phyloP scores from a whole-genome alignment of 2,113 vertebrate species.

The Puffinus mauretanicus region DNA sequence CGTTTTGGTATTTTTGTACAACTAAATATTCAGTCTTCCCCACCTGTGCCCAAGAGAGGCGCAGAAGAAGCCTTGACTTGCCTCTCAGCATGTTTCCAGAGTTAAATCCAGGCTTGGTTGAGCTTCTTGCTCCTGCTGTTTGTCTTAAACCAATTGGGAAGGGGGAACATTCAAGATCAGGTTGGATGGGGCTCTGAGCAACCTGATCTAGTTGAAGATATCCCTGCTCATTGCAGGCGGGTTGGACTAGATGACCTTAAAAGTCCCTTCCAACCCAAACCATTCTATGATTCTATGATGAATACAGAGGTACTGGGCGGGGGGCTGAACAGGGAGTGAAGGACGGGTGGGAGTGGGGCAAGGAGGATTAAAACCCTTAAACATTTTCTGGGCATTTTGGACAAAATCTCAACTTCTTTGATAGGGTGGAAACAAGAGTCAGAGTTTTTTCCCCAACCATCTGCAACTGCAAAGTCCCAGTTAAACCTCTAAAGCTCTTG shows the following conservation, averaged over 20 bases:
- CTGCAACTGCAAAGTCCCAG: not conserved
- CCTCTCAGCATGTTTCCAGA: not conserved
- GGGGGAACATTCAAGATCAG: not conserved
- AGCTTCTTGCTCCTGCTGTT: not conserved
- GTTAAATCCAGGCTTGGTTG: not conserved
- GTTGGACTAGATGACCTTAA: not conserved
- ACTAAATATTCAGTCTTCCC: not conserved
- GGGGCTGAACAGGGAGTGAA: not conserved
- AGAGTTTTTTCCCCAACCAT: not conserved
- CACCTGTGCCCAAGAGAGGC: not conserved
- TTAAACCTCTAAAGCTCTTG: not conserved
- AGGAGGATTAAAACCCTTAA: not conserved
- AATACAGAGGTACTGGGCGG: not conserved
- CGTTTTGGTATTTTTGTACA: not conserved
- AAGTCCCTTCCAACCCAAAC: not conserved
- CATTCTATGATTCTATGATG: not conserved
- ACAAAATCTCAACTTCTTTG: not conserved
- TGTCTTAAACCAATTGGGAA: not conserved
- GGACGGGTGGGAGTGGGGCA: not conserved
- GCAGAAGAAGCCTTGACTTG: not conserved
- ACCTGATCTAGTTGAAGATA: not conserved
- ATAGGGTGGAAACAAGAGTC: not conserved
- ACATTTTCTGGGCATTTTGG: not conserved
- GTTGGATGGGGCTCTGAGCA: not conserved
- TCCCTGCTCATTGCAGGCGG: no score